Evolutionary conservation across 2,888 invertebrate genomes (phyloP), one percentile per base, ranked within the genome.

Genomic region (Leptothorax acervorum): DNA sequence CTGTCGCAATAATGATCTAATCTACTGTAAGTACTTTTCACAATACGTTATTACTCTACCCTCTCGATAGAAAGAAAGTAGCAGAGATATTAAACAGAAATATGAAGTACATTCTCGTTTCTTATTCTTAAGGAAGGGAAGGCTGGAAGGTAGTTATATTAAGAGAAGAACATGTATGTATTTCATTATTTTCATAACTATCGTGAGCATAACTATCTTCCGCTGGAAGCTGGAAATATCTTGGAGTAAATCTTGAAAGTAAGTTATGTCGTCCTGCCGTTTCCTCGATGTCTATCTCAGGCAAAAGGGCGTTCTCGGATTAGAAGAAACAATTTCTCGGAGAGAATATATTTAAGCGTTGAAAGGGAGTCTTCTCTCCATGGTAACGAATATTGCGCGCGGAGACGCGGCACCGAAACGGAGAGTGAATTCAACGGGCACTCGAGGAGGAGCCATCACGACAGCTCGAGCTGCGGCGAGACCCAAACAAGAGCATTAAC

Each of bases 241-340:
- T n/a, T 5, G 9, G 70, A 23, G 70, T 62, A 74, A 76, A 71
- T 85, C 28, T 86, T 66, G 53, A 35, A 35, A 62, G 48, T 78
- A 53, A 55, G 42, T 53, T 31, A 53, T 6, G 2, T 76, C 84
- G 48, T 66, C 35, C 71, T 70, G 68, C 76, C 51, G 31, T 51
- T 63, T 66, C 63, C 76, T 55, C 87, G 84, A 88, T 88, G 87
- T 87, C 84, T 85, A 68, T 66, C 85, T 82, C 82, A 62, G 39
- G 81, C 83, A 74, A 63, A 85, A 71, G 48, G 48, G 53, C 70
- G 62, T 73, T 81, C 60, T n/a, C 71, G 78, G 73, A 74, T 85
- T 86, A 88, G 87, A 86, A 85, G 87, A 88, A 90, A 92, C 88
- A 91, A 91, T 92, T 91, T 91, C 87, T 92, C 90, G 88, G 91